These are phyloP conservation scores for Heliopora coerulea DNA, from an alignment of 92 coral and sea anemone genomes.

Conservation along the genomic window DNA sequence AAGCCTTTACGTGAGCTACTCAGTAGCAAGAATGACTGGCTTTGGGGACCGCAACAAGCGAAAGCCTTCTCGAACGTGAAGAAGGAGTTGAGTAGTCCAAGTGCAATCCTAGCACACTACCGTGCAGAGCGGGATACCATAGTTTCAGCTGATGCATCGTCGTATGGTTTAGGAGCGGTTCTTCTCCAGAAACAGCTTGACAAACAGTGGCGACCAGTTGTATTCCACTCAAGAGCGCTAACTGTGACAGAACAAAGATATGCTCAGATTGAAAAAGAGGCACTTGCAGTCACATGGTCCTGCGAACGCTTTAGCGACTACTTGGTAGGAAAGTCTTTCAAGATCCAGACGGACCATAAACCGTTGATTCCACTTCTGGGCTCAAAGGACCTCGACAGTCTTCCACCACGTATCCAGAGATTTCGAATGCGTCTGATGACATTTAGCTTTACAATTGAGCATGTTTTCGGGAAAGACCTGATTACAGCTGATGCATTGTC, in stretches of 20 bases:
- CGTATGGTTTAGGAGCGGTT: conserved; percentile 56
- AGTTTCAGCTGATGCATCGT: conserved; percentile 61
- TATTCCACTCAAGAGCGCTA: conserved; percentile 58
- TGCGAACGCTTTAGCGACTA: conserved; percentile 48
- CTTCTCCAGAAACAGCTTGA: conserved; percentile 56
- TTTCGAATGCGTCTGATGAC: conserved; percentile 2
- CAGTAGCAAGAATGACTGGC: conserved; percentile 27
- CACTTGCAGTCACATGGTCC: conserved; percentile 59
- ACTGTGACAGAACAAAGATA: too few relatives aligned
- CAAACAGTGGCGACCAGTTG: conserved; percentile 52
- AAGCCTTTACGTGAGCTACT: conserved; percentile 45
- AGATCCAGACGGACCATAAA: conserved; percentile 31
- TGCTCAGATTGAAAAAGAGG: too few relatives aligned
- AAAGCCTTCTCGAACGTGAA: conserved; percentile 41
- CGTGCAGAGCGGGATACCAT: conserved; percentile 45
- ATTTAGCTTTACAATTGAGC: not conserved
- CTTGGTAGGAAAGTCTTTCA: too few relatives aligned
- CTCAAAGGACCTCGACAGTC: conserved; percentile 16
- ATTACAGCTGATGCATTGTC: conserved; percentile 26
- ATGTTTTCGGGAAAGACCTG: conserved; percentile 25
- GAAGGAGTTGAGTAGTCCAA: conserved; percentile 16
- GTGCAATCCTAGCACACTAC: conserved; percentile 41
- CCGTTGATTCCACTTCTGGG: conserved; percentile 38
- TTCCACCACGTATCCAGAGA: conserved; percentile 42
- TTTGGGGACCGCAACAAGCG: conserved; percentile 44